These are phyloP conservation scores for Patella ulyssiponensis DNA, from an alignment of 2,888 invertebrate genomes.

Conservation along the genomic window DNA sequence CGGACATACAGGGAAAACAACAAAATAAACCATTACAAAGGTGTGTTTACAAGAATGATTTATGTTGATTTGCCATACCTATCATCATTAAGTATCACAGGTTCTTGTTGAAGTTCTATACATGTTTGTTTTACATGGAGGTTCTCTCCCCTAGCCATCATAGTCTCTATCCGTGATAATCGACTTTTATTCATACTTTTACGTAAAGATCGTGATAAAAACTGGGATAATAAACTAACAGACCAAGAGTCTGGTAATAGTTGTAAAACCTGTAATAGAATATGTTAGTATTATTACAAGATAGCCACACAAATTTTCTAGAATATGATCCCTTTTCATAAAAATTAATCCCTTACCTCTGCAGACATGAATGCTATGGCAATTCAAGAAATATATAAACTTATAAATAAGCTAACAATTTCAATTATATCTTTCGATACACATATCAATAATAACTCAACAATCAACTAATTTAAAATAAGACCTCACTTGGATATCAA, in stretches of 20 bases:
- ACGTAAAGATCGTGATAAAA: conserved; percentile 71
- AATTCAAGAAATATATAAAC: too few species aligned
- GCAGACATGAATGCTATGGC: too few species aligned
- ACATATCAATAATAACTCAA: too few species aligned
- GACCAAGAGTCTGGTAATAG: conserved; percentile 74
- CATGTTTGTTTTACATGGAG: conserved; percentile 67
- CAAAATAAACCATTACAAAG: background rate
- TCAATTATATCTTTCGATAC: too few species aligned
- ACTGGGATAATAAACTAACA: conserved; percentile 71
- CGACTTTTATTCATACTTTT: conserved; percentile 70
- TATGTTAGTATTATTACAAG: too few species aligned
- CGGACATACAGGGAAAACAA: background rate
- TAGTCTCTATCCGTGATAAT: conserved; percentile 68
- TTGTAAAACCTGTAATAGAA: conserved; percentile 63
- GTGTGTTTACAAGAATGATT: background rate
- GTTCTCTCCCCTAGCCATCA: conserved; percentile 72
- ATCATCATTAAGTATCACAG: conserved; percentile 70
- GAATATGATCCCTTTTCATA: too few species aligned
- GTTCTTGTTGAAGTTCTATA: conserved; percentile 65
- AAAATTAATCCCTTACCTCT: too few species aligned
- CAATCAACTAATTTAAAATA: too few species aligned
- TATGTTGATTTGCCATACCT: conserved; percentile 58
- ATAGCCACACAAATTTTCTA: too few species aligned
- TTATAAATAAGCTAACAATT: too few species aligned
- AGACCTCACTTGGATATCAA: too few species aligned